A percentile compares a stretch with the other conserved stretches of the same genome.
Conservation (phyloP, 2,113 vertebrate species). For the Sigmodon hispidus region DNA sequence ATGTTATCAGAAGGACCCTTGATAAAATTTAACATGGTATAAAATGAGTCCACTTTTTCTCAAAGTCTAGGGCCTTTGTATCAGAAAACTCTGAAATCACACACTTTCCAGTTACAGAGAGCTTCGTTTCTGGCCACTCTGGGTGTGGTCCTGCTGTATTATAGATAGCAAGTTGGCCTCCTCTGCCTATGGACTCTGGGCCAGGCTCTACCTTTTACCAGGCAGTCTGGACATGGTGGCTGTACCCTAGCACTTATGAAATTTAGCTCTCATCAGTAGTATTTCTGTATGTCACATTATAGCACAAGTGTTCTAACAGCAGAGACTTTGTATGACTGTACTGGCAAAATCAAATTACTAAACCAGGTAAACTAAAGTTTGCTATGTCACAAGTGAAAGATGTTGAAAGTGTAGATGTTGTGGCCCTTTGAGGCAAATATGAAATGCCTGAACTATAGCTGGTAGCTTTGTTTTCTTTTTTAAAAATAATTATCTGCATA, state of each 20-base stretch:
- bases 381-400: neutral
- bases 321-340: neutral
- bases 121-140: neutral
- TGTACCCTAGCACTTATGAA: neutral
- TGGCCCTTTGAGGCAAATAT: neutral
- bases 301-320: neutral
- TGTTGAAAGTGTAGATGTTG: neutral
- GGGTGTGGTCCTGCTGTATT: neutral
- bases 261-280: rapidly evolving
- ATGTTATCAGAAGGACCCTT: neutral
- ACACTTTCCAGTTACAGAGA: neutral
- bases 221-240: too few species aligned
- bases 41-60: neutral
- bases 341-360: neutral
- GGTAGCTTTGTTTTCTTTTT: neutral
- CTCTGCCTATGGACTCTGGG: neutral
- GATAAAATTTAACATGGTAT: neutral
- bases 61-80: neutral
- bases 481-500: neutral
- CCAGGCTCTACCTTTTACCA: neutral
- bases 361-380: neutral
- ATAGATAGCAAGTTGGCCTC: neutral
- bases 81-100: neutral
- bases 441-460: neutral
- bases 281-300: neutral